A percentile compares a stretch with the other conserved stretches of the same genome.
Evolutionary conservation across 1,140 invertebrate genomes (phyloP).

Genomic region (Zaprionus inermis): DNA sequence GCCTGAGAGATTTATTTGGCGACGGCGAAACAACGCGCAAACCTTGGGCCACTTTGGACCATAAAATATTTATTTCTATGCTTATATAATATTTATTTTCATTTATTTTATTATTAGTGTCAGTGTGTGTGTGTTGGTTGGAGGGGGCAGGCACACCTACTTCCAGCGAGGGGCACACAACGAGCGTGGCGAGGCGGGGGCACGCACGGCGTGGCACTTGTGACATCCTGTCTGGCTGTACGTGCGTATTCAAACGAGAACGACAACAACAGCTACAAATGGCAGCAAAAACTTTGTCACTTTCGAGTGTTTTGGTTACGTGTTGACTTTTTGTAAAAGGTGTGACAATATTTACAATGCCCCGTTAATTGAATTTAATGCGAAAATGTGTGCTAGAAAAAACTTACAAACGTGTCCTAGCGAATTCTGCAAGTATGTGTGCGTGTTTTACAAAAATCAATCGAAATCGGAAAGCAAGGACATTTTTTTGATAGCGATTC

Average conservation of each 20-base stretch:
- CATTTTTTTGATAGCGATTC: not conserved
- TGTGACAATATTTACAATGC: constrained; percentile 74
- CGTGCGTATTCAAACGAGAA: constrained; percentile 5
- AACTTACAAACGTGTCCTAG: constrained; percentile 6
- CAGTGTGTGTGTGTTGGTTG: not conserved
- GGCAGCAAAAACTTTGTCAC: constrained; percentile 24
- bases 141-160: too few species aligned
- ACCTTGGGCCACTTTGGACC: not conserved
- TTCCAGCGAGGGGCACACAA: not conserved
- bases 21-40: not conserved
- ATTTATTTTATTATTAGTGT: constrained; percentile 5
- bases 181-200: too few species aligned
- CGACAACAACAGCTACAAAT: constrained; percentile 6
- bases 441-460: not conserved
- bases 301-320: constrained; percentile 55
- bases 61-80: constrained; percentile 6
- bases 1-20: not conserved
- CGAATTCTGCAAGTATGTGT: not conserved
- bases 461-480: not conserved
- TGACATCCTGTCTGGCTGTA: constrained; percentile 5
- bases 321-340: constrained; percentile 68
- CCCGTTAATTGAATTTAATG: constrained; percentile 74
- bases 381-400: not conserved
- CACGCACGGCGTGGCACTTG: not conserved
- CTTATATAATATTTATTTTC: constrained; percentile 4